These are phyloP conservation scores for Arrhopalites spinosus DNA, from an alignment of 2,888 invertebrate genomes.

Conservation along the genomic window DNA sequence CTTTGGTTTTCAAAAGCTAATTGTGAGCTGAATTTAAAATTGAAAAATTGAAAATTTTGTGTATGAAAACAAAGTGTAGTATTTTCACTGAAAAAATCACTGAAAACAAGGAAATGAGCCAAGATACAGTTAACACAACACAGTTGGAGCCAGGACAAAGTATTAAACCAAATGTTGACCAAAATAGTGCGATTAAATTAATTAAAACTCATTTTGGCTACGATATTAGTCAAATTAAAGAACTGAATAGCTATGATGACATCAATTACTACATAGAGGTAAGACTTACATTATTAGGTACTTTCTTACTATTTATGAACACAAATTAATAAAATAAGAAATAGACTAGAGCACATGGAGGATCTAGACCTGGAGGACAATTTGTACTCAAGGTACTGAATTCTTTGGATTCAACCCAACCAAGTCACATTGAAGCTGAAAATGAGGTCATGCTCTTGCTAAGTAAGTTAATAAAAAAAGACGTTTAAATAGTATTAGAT, in stretches of 20 bases:
- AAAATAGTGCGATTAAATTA: constrained; percentile 64
- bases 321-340: background rate
- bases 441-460: constrained; percentile 74
- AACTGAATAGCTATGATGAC: constrained; percentile 79
- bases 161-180: constrained; percentile 66
- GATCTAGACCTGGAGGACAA: constrained; percentile 37
- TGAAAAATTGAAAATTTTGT: too few relatives aligned
- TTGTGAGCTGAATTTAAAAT: too few relatives aligned
- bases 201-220: constrained; percentile 69
- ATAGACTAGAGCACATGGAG: background rate
- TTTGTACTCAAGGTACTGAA: constrained; percentile 81
- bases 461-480: constrained; percentile 60
- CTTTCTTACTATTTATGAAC: background rate
- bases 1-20: too few relatives aligned
- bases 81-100: too few relatives aligned
- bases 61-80: too few relatives aligned
- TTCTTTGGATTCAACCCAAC: constrained; percentile 75
- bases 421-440: constrained; percentile 73
- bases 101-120: too few relatives aligned
- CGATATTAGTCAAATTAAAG: constrained; percentile 64
- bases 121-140: too few relatives aligned
- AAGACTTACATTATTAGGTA: constrained; percentile 57
- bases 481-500: background rate
- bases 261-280: constrained; percentile 73
- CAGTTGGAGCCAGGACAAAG: constrained; percentile 64